phyloP scores from a whole-genome alignment of 1,140 invertebrate species.

The Cyclargus thomasi region DNA sequence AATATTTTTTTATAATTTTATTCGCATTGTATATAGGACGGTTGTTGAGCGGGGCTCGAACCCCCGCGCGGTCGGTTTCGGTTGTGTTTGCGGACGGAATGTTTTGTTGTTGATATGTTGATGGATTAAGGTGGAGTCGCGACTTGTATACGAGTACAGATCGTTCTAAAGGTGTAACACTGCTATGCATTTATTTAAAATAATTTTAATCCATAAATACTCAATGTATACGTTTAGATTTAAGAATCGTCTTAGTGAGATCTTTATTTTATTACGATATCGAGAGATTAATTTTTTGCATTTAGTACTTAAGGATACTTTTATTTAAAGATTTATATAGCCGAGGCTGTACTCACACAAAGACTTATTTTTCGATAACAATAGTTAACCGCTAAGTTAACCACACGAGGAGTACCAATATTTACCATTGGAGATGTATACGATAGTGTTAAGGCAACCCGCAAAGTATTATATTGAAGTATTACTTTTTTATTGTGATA shows the following conservation, averaged over 20 bases:
- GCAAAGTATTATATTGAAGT: constrained; percentile 69
- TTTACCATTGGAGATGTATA: constrained; percentile 63
- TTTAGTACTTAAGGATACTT: constrained; percentile 52
- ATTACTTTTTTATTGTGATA: constrained; percentile 73
- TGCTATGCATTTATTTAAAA: constrained; percentile 63
- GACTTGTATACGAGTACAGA: constrained; percentile 60
- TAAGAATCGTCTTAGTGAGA: constrained; percentile 66
- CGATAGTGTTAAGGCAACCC: constrained; percentile 59
- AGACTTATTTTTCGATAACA: constrained; percentile 39
- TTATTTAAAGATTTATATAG: constrained; percentile 39
- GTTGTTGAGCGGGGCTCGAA: constrained; percentile 44
- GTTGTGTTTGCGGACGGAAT: constrained; percentile 43
- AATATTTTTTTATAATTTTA: constrained; percentile 72
- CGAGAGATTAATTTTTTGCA: constrained; percentile 45
- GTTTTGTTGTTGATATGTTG: constrained; percentile 46
- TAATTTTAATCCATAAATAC: constrained; percentile 64
- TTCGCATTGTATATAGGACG: constrained; percentile 63
- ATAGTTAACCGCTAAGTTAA: constrained; percentile 40
- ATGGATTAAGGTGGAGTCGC: constrained; percentile 45
- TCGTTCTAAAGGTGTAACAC: constrained; percentile 57
- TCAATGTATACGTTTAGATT: constrained; percentile 70
- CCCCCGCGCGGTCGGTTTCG: constrained; percentile 48
- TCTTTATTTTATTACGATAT: constrained; percentile 50
- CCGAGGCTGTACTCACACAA: constrained; percentile 55
- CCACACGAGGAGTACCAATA: constrained; percentile 37